Conservation (phyloP, 1,140 invertebrate species). For the Cydia strobilella region DNA sequence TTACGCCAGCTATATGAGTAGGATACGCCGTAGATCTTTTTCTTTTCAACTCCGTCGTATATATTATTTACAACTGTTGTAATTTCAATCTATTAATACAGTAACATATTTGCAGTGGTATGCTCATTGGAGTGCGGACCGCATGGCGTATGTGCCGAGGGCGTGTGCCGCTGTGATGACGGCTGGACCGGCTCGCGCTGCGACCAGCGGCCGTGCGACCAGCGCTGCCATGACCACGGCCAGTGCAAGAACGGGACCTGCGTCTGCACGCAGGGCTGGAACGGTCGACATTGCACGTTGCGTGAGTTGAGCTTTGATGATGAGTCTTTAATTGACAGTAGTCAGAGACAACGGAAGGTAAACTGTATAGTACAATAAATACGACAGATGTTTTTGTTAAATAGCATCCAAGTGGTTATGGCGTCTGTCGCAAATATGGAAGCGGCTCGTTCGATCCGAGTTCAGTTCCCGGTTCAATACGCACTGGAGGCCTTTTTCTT, state of each 20-base stretch:
- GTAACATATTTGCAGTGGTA: constrained; percentile 82
- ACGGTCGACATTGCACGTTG: constrained; percentile 96
- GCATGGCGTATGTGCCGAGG: constrained; percentile 94
- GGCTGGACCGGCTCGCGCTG: constrained; percentile 96
- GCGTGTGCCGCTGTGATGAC: constrained; percentile 92
- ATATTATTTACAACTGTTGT: no score
- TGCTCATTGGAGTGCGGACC: constrained; percentile 95
- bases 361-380: no score
- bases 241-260: constrained; percentile 98
- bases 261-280: constrained; percentile 98
- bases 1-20: no score
- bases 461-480: no score
- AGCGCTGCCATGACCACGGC: constrained; percentile 96
- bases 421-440: no score
- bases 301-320: constrained; percentile 85
- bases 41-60: neutral
- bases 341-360: no score
- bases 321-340: no score
- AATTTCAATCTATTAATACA: no score
- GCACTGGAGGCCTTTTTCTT: no score
- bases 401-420: no score
- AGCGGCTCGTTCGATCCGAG: no score
- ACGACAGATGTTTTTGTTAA: no score
- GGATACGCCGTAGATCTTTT: neutral
- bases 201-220: constrained; percentile 93